Base-by-base conservation (phyloP, 2,797 vertebrate genomes). In the Falco peregrinus region DNA sequence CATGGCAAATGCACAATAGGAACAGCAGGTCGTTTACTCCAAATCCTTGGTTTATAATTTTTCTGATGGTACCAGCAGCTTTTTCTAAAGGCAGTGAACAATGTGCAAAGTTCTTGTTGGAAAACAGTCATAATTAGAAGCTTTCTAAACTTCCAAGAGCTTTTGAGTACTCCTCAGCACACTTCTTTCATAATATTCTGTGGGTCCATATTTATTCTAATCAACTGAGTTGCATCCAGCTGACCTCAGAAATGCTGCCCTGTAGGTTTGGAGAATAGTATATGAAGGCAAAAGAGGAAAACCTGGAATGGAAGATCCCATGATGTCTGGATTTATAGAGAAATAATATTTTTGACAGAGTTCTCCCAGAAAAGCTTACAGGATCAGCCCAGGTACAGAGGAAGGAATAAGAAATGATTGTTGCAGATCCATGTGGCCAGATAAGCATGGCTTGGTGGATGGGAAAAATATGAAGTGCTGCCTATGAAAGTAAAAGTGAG, bases 21-120 rank as follows among this genome's bases (percentile, higher is more conserved):
- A 94, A 92, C 84, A 75, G 77, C 88, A 91, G 91, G 84, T 91
- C 95, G 45, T 29, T 94, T 92, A 47, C 61, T 89, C 7, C 7
- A 68, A 78, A 91, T 77, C 84, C 65, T 73, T 6, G 1, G 41
- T 85, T 93, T 78, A 37, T 76, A 37, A 51, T 95, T 90, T 68
- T 75, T 84, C 54, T 92, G 69, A 37, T 0, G 1, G n/a, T 81
- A 59, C 87, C 85, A 86, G 65, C 87, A 93, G 73, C 29, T 89
- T 95, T 93, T 86, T 76, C 89, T 84, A 65, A 92, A 51, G 79
- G 4, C 47, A 41, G 4, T 11, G 39, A 94, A 70, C 56, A 71
- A 78, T 48, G 48, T 57, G 39, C 63, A 13, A 73, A 90, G 39
- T 48, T 28, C 43, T 90, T 95, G 68, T 88, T 64, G 50, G 69